Evolutionary conservation across 2,113 vertebrate genomes (phyloP), one percentile per base, ranked within the genome.

Genomic region (Pristiophorus japonicus): DNA sequence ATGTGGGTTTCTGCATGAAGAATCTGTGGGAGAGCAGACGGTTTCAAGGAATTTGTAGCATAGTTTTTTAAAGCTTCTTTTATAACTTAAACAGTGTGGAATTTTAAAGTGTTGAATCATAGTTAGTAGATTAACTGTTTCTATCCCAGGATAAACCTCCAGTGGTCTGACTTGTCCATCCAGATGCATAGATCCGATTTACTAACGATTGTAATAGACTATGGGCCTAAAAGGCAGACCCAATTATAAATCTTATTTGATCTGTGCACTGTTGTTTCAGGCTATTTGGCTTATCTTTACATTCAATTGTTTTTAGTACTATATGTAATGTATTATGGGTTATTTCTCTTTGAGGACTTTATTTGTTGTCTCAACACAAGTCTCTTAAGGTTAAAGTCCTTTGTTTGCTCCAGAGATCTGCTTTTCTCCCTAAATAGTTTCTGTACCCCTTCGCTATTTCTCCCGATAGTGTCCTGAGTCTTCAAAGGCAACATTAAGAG

Each of bases 71-170:
- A 66, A 47, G 18, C 63, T 20, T 67, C 63, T 45, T 94, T 55
- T 14, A 6, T 91, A 62, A 75, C 73, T 75, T 87, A 51, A 84
- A 16, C 59, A 81, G 78, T 42, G 16, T 81, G 38, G 63, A 66
- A 65, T 42, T 94, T 67, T 94, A 94, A 67, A 47, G 12, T 67
- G 92, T 45, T 94, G 92, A 67, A 94, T 42, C 63, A 93, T 66
- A 45, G 34, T 93, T 45, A 42, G 18, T 24, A 93, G 59, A 93
- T 93, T 63, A 94, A 94, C 63, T 94, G 63, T 94, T 94, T 94
- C 92, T 27, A 94, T 24, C 20, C 62, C 11, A 30, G 92, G 38
- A 24, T 94, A 27, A 24, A 94, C 27, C 38, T 47, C 14, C 16
- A 30, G 0, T 45, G n/a, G 22, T 38, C 18, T 65, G n/a, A 94